phyloP scores from a whole-genome alignment of 1,140 invertebrate species.

The Heliconius hewitsoni region DNA sequence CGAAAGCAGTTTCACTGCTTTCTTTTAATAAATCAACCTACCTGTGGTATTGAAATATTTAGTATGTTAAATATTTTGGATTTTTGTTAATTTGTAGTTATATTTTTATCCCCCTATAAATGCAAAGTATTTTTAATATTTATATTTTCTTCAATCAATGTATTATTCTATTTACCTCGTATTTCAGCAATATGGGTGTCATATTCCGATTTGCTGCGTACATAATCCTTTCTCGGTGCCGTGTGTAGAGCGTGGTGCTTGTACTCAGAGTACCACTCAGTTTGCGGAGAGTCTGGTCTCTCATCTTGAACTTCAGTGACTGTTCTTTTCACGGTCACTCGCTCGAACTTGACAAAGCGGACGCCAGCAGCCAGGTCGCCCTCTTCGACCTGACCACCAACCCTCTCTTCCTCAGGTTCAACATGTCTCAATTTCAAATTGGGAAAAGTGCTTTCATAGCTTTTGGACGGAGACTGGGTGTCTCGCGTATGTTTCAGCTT shows the following conservation, averaged over 20 bases:
- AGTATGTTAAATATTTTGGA: neutral
- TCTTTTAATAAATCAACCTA: too few relatives aligned
- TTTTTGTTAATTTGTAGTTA: neutral
- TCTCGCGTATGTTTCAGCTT: conserved; percentile 82
- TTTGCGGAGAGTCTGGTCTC: conserved; percentile 83
- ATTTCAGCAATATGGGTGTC: conserved; percentile 93
- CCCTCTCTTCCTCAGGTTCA: conserved; percentile 78
- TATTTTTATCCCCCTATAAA: neutral
- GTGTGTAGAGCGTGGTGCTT: conserved; percentile 78
- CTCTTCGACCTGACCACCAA: conserved; percentile 83
- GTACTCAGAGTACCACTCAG: conserved; percentile 76
- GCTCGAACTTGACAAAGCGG: conserved; percentile 86
- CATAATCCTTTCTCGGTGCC: conserved; percentile 83
- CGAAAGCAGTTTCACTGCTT: too few relatives aligned
- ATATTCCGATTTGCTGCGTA: conserved; percentile 89
- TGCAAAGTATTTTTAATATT: neutral
- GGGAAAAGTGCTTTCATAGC: conserved; percentile 64
- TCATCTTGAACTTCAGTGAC: conserved; percentile 56
- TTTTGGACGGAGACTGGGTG: conserved; percentile 70
- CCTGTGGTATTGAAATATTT: too few relatives aligned
- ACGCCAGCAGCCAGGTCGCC: conserved; percentile 83
- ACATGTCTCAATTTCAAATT: conserved; percentile 69
- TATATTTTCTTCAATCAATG: neutral
- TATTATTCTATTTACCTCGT: conserved; percentile 84
- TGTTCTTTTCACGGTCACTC: conserved; percentile 83